Conservation (phyloP, 2,797 vertebrate species). For the Lutjanus argentimaculatus region DNA sequence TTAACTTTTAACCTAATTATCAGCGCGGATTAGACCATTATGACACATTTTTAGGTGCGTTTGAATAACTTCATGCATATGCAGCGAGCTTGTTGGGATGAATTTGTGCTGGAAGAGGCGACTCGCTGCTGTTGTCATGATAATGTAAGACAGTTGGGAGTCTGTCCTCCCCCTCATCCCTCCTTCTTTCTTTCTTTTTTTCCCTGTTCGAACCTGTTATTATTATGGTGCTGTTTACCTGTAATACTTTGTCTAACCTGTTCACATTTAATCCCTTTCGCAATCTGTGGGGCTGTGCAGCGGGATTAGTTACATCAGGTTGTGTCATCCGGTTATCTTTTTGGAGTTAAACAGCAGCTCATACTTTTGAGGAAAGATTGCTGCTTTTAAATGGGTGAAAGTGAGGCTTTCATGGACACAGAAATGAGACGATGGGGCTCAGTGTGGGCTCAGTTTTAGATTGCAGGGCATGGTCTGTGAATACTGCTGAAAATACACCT, state of each 20-base stretch:
- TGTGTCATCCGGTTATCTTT: constrained; percentile 41
- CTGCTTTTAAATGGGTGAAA: constrained; percentile 15
- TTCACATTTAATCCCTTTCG: constrained; percentile 62
- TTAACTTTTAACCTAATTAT: neutral
- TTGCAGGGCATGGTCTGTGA: neutral
- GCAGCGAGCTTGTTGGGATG: constrained; percentile 54
- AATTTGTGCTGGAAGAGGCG: constrained; percentile 57
- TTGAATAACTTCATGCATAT: constrained; percentile 63
- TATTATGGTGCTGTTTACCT: constrained; percentile 71
- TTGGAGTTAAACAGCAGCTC: constrained; percentile 8
- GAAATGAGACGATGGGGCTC: neutral
- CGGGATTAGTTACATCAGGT: constrained; percentile 39
- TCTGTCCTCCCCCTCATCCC: constrained; percentile 4
- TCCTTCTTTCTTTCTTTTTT: neutral
- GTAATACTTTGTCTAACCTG: constrained; percentile 59
- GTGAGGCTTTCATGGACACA: neutral
- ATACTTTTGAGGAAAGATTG: neutral
- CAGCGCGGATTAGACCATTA: neutral
- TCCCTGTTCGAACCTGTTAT: constrained; percentile 57
- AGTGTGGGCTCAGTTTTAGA: neutral
- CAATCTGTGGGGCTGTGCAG: constrained; percentile 46
- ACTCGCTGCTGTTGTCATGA: constrained; percentile 75
- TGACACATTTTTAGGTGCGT: constrained; percentile 10
- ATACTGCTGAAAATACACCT: neutral
- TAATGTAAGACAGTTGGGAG: constrained; percentile 70